Base-by-base conservation (phyloP, 2,888 invertebrate species). In the Drosophila vallismaia region DNA sequence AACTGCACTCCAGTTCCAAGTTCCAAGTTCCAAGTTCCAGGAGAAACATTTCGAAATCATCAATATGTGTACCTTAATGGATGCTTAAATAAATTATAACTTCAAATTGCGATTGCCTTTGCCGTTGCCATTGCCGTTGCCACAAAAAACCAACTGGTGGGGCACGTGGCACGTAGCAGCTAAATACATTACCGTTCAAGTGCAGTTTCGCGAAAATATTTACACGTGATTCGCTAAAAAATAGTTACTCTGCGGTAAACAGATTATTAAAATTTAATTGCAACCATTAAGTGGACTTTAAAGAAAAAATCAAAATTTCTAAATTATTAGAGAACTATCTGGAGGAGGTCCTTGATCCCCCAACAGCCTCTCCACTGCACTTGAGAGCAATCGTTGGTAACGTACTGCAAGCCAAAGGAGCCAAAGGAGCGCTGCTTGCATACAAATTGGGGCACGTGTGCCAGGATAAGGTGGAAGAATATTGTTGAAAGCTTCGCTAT, bases 11-110 rank as follows among this genome's bases (percentile, higher is more conserved):
- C 9, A 38, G 26, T 26, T 62, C 36, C n/a, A n/a, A 2, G 14
- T 12, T 7, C 12, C 63, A 29, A 45, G 51, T 31, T 24, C 26
- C 26, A 44, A 36, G 29, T 10, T 50, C 29, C 4, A 49, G n/a
- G 42, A 36, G 33, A 5, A 44, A 62, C 52, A 46, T 54, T 48
- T 19, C 40, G 60, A 53, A 33, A 62, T 46, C 83, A 71, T 51
- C 86, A 87, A 86, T 84, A 86, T 84, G 77, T 83, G 87, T 79
- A 77, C 80, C 79, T 86, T 86, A 88, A 88, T 88, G 86, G 88
- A 83, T 74, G 79, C 76, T 76, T 86, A 83, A 86, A 86, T 86
- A 86, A 88, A 80, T 88, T 76, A 86, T 86, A 80, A 87, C 77
- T 86, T 76, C 72, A 87, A 88, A 86, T 86, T 86, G 87, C 88